phyloP scores from a whole-genome alignment of 2,888 invertebrate species.

The Theretra japonica region DNA sequence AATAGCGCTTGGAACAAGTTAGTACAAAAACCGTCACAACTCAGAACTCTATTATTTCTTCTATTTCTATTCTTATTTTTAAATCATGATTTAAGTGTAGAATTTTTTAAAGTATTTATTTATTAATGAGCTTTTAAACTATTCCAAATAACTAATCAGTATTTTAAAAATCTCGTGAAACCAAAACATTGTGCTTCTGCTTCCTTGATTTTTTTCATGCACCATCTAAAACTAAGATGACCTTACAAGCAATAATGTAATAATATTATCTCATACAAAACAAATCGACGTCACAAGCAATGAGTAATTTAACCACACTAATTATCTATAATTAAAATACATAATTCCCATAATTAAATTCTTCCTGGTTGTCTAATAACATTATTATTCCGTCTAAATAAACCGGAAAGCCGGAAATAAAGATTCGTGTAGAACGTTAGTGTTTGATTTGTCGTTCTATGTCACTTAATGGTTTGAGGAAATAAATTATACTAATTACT shows the following conservation, averaged over 20 bases:
- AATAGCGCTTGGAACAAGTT: no score
- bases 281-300: neutral
- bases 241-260: neutral
- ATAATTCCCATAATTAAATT: constrained; percentile 13
- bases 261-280: neutral
- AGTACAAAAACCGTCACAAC: no score
- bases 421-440: constrained; percentile 12
- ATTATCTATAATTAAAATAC: constrained; percentile 12
- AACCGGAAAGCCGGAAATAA: constrained; percentile 31
- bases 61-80: no score
- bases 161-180: no score
- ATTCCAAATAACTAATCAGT: no score
- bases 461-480: constrained; percentile 15
- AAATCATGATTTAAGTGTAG: no score
- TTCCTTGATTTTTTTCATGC: no score
- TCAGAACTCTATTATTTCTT: no score
- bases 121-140: no score
- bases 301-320: neutral
- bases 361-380: constrained; percentile 27
- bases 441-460: constrained; percentile 20
- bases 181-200: no score
- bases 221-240: no score
- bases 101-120: no score
- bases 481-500: constrained; percentile 8
- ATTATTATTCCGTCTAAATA: constrained; percentile 27